Evolutionary conservation across 2,888 invertebrate species (phyloP).

Genomic region (Hydropsyche betteni): DNA sequence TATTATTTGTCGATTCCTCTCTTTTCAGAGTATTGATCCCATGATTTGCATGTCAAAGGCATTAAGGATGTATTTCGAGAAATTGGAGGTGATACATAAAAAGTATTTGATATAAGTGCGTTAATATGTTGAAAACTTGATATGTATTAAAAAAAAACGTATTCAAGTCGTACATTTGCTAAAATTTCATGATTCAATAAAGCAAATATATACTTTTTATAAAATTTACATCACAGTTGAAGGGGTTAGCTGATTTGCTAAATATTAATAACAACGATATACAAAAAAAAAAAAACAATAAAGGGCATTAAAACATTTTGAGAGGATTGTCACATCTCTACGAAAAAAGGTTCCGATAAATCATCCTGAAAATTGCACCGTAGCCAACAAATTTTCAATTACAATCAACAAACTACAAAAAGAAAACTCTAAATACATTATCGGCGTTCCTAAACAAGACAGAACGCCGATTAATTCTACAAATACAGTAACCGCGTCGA

Average conservation of each 20-base stretch:
- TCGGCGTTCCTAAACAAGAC: slow-evolving; percentile 1
- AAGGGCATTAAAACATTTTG: background rate
- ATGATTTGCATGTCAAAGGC: slow-evolving; percentile 31
- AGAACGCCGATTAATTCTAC: slow-evolving; percentile 11
- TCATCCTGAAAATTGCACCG: background rate
- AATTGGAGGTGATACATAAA: too few relatives aligned
- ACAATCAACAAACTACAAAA: slow-evolving; percentile 13
- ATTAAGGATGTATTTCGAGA: slow-evolving; percentile 9
- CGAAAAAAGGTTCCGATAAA: background rate
- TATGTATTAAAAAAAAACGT: too few relatives aligned
- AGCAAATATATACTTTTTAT: too few relatives aligned
- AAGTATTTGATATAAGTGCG: too few relatives aligned
- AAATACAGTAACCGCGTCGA: slow-evolving; percentile 7
- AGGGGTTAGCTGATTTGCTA: background rate
- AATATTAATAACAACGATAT: background rate
- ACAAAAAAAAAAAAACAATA: background rate
- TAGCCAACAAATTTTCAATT: background rate
- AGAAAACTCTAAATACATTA: background rate
- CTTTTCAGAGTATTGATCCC: slow-evolving; percentile 48
- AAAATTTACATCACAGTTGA: slow-evolving; percentile 17
- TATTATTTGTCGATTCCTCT: slow-evolving; percentile 48
- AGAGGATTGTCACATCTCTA: background rate
- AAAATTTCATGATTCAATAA: too few relatives aligned
- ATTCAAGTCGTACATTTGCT: too few relatives aligned
- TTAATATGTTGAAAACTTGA: too few relatives aligned